Conservation (phyloP, 2,797 vertebrate genomes). For the Falco columbarius region DNA sequence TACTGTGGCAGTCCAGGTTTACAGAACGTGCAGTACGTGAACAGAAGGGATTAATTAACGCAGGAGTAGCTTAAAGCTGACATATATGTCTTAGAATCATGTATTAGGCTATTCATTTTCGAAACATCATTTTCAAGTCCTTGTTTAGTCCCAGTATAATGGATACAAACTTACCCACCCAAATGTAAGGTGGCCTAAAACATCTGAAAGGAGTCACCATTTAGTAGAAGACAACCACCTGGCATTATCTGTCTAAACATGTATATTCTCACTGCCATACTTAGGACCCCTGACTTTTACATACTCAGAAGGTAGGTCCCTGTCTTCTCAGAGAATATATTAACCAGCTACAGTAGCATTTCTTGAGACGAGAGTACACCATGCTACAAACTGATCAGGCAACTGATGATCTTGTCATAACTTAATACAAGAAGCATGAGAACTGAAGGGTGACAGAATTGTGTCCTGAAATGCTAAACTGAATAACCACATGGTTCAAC, state of each 20-base stretch:
- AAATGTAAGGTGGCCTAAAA: background rate
- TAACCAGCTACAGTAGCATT: background rate
- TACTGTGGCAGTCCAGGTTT: background rate
- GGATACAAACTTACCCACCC: background rate
- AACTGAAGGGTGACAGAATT: background rate
- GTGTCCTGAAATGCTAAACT: background rate
- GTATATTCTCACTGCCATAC: background rate
- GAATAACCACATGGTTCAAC: background rate
- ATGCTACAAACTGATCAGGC: background rate
- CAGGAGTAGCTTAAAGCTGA: background rate
- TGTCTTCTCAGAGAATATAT: background rate
- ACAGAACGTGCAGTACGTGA: background rate
- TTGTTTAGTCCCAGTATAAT: background rate
- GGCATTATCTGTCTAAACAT: background rate
- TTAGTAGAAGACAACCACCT: background rate
- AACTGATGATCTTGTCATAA: background rate
- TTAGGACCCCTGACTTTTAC: background rate
- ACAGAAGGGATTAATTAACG: background rate
- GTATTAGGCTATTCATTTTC: background rate
- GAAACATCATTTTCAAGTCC: background rate
- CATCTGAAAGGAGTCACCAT: background rate
- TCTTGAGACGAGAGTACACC: background rate
- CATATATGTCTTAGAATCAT: background rate
- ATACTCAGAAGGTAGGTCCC: background rate
- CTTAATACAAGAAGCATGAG: background rate